Conservation (phyloP, 2,888 invertebrate genomes). For the Latheticus oryzae region DNA sequence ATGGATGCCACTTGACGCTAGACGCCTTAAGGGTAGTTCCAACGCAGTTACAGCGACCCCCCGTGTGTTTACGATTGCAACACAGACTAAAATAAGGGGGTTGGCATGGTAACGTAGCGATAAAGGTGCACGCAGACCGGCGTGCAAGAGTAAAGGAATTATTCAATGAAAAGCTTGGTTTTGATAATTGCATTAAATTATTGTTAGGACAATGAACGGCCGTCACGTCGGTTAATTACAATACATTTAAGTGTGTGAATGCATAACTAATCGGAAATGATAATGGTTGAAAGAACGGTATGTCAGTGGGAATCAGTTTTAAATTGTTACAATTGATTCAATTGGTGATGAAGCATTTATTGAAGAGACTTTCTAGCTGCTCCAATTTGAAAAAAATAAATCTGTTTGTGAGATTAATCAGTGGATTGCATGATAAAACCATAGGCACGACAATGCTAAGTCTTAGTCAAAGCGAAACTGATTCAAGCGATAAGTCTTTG, state of each 20-base stretch:
- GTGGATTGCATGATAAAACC: slow-evolving; percentile 1
- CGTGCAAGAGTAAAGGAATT: slow-evolving; percentile 23
- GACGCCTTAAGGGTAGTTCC: slow-evolving; percentile 14
- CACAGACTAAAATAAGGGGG: slow-evolving; percentile 26
- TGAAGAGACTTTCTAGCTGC: too few species aligned
- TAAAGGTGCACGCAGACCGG: slow-evolving; percentile 25
- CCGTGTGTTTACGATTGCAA: slow-evolving; percentile 39
- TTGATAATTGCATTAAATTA: slow-evolving; percentile 22
- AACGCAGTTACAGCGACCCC: slow-evolving; percentile 20
- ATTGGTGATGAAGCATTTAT: too few species aligned
- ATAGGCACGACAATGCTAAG: slow-evolving; percentile 10
- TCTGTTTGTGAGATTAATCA: too few species aligned
- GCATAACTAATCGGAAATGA: slow-evolving; percentile 22
- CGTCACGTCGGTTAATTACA: slow-evolving; percentile 39
- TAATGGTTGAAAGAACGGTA: slow-evolving; percentile 2
- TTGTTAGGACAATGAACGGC: slow-evolving; percentile 25
- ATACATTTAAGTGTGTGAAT: slow-evolving; percentile 24
- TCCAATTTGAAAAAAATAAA: too few species aligned
- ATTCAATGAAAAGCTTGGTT: slow-evolving; percentile 23
- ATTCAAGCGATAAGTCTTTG: slow-evolving; percentile 9
- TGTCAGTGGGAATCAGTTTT: slow-evolving; percentile 17
- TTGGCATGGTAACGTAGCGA: slow-evolving; percentile 39
- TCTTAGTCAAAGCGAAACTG: slow-evolving; percentile 12
- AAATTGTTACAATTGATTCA: slow-evolving; percentile 33
- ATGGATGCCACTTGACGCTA: slow-evolving; percentile 23